Percentiles rank a stretch among this genome's conserved stretches.
These are phyloP conservation scores for Sebastes iracundus DNA, from an alignment of 2,797 vertebrate species.

Conservation along the genomic window DNA sequence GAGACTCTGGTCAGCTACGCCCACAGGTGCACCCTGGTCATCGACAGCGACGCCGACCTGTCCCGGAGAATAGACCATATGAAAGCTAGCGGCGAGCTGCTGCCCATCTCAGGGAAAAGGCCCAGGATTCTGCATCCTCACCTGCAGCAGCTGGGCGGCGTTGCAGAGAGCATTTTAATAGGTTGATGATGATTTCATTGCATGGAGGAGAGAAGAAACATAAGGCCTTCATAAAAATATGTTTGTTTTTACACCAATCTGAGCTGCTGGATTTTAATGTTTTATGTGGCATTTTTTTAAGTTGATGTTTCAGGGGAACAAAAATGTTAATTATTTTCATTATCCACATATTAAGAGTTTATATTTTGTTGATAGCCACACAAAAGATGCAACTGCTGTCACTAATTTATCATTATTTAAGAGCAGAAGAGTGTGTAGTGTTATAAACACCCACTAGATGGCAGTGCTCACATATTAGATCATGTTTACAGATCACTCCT, in stretches of 20 bases:
- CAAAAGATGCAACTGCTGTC: neutral
- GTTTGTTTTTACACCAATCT: neutral
- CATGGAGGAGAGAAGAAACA: neutral
- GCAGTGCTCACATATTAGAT: conserved; percentile 44
- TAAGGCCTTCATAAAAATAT: neutral
- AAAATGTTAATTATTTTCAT: conserved; percentile 1
- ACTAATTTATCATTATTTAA: neutral
- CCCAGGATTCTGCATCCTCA: conserved; percentile 57
- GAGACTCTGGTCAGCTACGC: conserved; percentile 81
- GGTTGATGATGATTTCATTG: conserved; percentile 41
- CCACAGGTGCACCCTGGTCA: conserved; percentile 74
- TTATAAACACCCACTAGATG: conserved; percentile 62
- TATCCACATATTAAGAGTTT: neutral
- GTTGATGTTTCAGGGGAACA: neutral
- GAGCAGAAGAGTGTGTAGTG: conserved; percentile 26
- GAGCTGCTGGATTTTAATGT: conserved; percentile 23
- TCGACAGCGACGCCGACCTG: conserved; percentile 73
- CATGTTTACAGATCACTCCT: neutral
- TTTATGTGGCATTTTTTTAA: conserved; percentile 9
- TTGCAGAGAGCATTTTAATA: conserved; percentile 71
- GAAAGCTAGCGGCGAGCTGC: conserved; percentile 77
- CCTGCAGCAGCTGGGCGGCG: conserved; percentile 57
- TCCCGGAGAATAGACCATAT: conserved; percentile 77
- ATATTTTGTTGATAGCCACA: conserved; percentile 15
- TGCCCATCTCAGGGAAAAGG: conserved; percentile 76